Percentiles rank a stretch among this genome's conserved stretches.
Evolutionary conservation across 2,888 invertebrate genomes (phyloP).

Genomic region (Pemphredon lugubris): DNA sequence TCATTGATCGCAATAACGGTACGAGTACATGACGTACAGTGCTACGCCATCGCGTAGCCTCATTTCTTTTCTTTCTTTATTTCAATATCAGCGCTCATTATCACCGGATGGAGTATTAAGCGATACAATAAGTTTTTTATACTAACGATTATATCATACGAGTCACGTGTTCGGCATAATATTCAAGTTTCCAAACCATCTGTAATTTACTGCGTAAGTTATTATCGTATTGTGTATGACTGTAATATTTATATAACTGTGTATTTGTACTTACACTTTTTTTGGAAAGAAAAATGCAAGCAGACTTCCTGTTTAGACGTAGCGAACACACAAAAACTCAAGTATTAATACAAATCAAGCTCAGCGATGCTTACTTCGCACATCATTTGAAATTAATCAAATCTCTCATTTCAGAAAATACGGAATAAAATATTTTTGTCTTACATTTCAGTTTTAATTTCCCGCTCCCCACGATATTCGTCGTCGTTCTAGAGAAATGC

Average conservation of each 20-base stretch:
- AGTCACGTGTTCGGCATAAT: no score
- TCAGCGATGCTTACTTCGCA: conserved; percentile 46
- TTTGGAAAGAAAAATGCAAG: conserved; percentile 39
- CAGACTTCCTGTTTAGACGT: conserved; percentile 52
- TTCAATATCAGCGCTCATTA: background rate
- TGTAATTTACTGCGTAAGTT: conserved; percentile 54
- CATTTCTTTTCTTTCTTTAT: no score
- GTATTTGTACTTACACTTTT: conserved; percentile 60
- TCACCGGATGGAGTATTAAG: background rate
- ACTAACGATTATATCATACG: no score
- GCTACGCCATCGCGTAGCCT: no score
- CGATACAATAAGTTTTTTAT: no score
- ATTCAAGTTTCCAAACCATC: conserved; percentile 44
- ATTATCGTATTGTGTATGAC: conserved; percentile 63
- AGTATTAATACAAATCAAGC: conserved; percentile 49
- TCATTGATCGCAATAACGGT: background rate
- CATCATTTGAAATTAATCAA: conserved; percentile 64
- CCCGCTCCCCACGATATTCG: background rate
- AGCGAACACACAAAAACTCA: conserved; percentile 39
- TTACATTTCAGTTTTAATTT: conserved; percentile 32
- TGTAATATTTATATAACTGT: conserved; percentile 63
- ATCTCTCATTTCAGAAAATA: conserved; percentile 73
- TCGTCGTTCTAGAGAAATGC: background rate
- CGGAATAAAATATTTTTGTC: conserved; percentile 71
- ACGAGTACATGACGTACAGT: background rate